Conservation (phyloP, 2,888 invertebrate species). For the Amblyjoppa fuscipennis region DNA sequence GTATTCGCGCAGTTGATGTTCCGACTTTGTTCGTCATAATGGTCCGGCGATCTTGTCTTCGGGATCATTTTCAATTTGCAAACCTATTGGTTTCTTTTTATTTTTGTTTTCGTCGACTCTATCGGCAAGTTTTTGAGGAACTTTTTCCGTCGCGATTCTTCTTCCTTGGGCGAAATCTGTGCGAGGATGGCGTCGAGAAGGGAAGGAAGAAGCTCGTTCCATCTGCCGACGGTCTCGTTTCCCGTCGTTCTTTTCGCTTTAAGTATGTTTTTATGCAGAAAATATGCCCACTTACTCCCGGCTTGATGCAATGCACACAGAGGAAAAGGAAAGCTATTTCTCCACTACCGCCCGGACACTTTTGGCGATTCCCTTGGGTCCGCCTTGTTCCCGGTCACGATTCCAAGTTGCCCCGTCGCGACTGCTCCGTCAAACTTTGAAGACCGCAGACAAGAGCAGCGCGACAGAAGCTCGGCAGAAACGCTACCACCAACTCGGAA, state of each 20-base stretch:
- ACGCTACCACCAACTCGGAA: slow-evolving; percentile 27
- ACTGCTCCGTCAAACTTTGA: slow-evolving; percentile 54
- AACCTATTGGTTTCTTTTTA: not conserved
- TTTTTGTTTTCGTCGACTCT: not conserved
- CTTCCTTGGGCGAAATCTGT: not conserved
- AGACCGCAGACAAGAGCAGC: slow-evolving; percentile 41
- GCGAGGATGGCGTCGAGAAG: not conserved
- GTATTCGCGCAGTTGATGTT: slow-evolving; percentile 11
- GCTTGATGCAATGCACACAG: not conserved
- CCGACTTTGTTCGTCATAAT: slow-evolving; percentile 11
- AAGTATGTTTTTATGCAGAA: not conserved
- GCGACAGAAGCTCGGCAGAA: slow-evolving; percentile 31
- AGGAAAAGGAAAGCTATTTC: slow-evolving; percentile 9
- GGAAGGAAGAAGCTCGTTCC: slow-evolving; percentile 1
- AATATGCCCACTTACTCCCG: not conserved
- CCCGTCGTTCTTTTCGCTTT: slow-evolving; percentile 4
- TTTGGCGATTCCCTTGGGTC: slow-evolving; percentile 4
- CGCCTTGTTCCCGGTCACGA: slow-evolving; percentile 22
- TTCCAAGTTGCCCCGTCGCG: slow-evolving; percentile 38
- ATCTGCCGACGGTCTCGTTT: slow-evolving; percentile 11
- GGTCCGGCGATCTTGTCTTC: slow-evolving; percentile 15
- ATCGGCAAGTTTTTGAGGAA: not conserved
- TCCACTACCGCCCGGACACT: not conserved
- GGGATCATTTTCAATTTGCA: slow-evolving; percentile 21
- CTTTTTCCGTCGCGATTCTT: not conserved